Conservation (phyloP, 1,140 invertebrate species). For the Fopius arisanus region DNA sequence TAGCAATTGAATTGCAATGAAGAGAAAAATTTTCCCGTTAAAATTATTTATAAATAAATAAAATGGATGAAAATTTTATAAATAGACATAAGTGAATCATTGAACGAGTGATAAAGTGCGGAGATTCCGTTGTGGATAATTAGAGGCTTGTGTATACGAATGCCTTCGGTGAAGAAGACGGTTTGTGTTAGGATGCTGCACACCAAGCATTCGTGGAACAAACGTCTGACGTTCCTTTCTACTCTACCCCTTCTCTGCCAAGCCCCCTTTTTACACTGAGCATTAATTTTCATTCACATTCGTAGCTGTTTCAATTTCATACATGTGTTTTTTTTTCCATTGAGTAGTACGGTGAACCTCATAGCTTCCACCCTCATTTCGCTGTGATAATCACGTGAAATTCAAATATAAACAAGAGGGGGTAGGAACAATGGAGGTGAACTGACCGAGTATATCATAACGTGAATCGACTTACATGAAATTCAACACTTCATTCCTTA, state of each 20-base stretch:
- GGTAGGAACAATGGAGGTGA: background rate
- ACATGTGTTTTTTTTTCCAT: background rate
- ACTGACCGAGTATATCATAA: background rate
- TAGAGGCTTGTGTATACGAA: conserved; percentile 22
- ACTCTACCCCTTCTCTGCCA: background rate
- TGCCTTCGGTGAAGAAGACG: background rate
- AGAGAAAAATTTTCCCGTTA: background rate
- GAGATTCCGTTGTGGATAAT: conserved; percentile 40
- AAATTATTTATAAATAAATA: background rate
- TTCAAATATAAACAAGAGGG: background rate
- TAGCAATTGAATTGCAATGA: too few relatives aligned
- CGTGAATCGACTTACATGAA: background rate
- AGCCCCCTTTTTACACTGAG: background rate
- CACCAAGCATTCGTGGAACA: conserved; percentile 4
- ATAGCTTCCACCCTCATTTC: background rate
- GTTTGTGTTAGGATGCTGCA: conserved; percentile 4
- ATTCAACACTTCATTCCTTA: background rate
- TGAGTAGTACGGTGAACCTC: background rate
- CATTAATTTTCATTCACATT: conserved; percentile 17
- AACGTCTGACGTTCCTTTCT: conserved; percentile 9
- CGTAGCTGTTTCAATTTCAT: conserved; percentile 4
- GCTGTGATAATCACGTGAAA: background rate
- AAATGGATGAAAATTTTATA: background rate
- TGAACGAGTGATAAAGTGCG: background rate
- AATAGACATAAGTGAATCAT: conserved; percentile 7